Evolutionary conservation across 2,113 vertebrate species (phyloP).

Genomic region (Brachionichthys hirsutus): DNA sequence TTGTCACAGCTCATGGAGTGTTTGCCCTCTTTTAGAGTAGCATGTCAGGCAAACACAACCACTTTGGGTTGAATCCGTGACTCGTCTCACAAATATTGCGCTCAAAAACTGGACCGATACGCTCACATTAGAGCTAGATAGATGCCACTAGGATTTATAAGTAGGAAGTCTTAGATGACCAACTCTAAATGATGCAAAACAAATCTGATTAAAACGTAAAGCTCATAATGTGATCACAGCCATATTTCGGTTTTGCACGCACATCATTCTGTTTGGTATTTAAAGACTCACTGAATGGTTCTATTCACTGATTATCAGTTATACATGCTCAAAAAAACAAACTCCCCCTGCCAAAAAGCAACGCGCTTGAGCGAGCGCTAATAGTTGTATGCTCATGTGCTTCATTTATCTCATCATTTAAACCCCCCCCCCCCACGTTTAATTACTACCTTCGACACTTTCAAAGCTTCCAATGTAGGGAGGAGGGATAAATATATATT

Average conservation of each 20-base stretch:
- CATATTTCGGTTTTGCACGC: neutral
- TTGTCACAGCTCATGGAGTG: too few species aligned
- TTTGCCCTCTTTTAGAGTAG: too few species aligned
- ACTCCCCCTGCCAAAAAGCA: constrained; percentile 5
- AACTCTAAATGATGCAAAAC: too few species aligned
- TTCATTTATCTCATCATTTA: constrained; percentile 38
- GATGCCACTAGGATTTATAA: too few species aligned
- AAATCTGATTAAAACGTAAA: too few species aligned
- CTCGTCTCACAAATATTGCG: too few species aligned
- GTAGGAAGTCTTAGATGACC: too few species aligned
- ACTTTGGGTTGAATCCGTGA: too few species aligned
- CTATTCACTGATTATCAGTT: constrained; percentile 39
- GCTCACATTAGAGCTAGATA: too few species aligned
- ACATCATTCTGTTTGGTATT: neutral
- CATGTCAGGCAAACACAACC: too few species aligned
- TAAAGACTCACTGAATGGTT: constrained; percentile 19
- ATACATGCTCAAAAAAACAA: constrained; percentile 35
- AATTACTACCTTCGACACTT: constrained; percentile 40
- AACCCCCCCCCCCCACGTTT: constrained; percentile 36
- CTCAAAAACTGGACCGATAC: too few species aligned
- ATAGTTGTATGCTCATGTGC: constrained; percentile 23
- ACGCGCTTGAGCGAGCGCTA: constrained; percentile 4
- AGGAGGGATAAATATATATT: constrained; percentile 27
- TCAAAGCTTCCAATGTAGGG: constrained; percentile 7
- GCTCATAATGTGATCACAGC: too few species aligned